phyloP scores from a whole-genome alignment of 2,888 invertebrate species.

The Pegoplata infirma region DNA sequence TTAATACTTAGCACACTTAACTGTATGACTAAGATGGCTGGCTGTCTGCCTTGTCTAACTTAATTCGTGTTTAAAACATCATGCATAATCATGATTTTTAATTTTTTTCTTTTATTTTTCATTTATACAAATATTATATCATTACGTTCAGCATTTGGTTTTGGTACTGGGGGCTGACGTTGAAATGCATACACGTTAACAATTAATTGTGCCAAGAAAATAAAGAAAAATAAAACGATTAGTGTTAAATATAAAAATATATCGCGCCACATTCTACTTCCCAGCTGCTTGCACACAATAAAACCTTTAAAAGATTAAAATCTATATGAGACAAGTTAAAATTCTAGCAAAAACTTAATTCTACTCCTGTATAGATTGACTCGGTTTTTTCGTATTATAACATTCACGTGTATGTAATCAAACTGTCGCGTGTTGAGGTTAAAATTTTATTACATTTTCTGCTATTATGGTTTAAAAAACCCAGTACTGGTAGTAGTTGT shows the following conservation, averaged over 20 bases:
- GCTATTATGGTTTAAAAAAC: too few relatives aligned
- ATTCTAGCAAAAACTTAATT: not conserved
- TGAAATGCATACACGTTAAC: slow-evolving; percentile 77
- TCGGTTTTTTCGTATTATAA: not conserved
- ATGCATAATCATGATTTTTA: not conserved
- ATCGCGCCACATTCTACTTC: slow-evolving; percentile 74
- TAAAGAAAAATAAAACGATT: slow-evolving; percentile 77
- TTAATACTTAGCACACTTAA: not conserved
- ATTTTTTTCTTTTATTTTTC: not conserved
- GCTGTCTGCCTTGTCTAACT: not conserved
- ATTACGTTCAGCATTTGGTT: slow-evolving; percentile 72
- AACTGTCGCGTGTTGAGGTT: slow-evolving; percentile 29
- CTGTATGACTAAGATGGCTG: not conserved
- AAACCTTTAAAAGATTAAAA: not conserved
- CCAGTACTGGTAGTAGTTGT: too few relatives aligned
- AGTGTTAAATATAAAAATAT: slow-evolving; percentile 76
- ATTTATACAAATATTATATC: slow-evolving; percentile 75
- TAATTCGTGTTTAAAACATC: slow-evolving; percentile 1
- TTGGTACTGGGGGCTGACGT: slow-evolving; percentile 73
- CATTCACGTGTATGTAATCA: slow-evolving; percentile 15
- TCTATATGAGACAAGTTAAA: not conserved
- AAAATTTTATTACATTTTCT: not conserved
- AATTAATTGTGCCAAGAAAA: slow-evolving; percentile 77
- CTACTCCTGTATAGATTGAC: not conserved
- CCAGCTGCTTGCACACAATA: not conserved